Evolutionary conservation across 2,113 vertebrate species (phyloP).

Genomic region (Calyptommatus sinebrachiatus): DNA sequence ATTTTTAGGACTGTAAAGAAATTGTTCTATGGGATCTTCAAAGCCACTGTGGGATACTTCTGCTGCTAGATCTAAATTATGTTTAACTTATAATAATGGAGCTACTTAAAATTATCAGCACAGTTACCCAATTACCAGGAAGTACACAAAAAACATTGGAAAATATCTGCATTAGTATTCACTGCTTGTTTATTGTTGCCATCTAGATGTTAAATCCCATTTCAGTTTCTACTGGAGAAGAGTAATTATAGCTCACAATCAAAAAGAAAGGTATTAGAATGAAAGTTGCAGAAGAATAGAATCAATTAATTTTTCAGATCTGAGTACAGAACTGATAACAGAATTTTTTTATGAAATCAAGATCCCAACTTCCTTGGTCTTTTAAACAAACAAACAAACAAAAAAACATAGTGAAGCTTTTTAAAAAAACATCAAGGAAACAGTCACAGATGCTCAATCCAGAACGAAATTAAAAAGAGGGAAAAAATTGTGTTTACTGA

Average conservation of each 20-base stretch:
- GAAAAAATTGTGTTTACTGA: no score
- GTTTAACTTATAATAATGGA: slow-evolving; percentile 4
- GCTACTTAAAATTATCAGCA: neutral
- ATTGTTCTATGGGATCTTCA: neutral
- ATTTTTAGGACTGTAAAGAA: neutral
- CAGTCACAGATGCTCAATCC: neutral
- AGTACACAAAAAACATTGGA: neutral
- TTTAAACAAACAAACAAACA: neutral
- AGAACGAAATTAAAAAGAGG: neutral
- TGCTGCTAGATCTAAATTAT: neutral
- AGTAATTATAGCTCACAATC: neutral
- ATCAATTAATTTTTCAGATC: neutral
- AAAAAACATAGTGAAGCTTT: neutral
- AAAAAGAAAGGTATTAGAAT: neutral
- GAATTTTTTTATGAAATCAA: neutral
- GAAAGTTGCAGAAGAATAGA: neutral
- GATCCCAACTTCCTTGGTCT: neutral
- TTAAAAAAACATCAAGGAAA: neutral
- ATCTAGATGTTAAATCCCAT: neutral
- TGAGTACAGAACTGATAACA: neutral
- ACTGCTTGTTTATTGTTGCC: neutral
- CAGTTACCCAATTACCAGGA: neutral
- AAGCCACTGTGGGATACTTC: neutral
- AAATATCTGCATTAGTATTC: neutral
- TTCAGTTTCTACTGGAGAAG: neutral